These are phyloP conservation scores for Plestiodon gilberti DNA, from an alignment of 2,113 vertebrate species.

Conservation along the genomic window DNA sequence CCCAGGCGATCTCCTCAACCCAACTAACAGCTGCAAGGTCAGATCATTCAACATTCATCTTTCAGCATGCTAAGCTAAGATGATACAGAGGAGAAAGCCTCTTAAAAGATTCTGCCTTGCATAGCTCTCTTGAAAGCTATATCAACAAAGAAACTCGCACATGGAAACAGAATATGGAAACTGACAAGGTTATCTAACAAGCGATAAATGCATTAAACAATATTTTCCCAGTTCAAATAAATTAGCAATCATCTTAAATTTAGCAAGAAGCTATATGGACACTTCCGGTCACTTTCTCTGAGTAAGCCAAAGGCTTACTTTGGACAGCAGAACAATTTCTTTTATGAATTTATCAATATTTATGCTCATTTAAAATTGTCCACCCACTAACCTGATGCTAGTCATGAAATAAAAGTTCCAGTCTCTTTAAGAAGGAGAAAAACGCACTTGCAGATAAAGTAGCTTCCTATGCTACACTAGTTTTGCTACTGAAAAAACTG, in stretches of 20 bases:
- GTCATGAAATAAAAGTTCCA: neutral
- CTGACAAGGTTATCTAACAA: neutral
- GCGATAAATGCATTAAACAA: neutral
- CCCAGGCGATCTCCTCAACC: slow-evolving; percentile 17
- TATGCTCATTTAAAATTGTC: neutral
- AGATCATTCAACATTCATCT: slow-evolving; percentile 25
- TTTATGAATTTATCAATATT: too few species aligned
- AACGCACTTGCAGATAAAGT: neutral
- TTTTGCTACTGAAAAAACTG: too few species aligned
- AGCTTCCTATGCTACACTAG: too few species aligned
- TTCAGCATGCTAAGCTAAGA: slow-evolving; percentile 9
- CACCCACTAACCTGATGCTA: neutral
- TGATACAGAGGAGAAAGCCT: slow-evolving; percentile 21
- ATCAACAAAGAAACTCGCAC: neutral
- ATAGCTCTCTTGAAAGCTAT: neutral
- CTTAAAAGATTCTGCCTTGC: neutral
- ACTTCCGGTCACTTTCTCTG: neutral
- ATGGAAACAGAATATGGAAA: slow-evolving; percentile 2
- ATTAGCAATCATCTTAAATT: neutral
- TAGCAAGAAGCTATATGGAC: neutral
- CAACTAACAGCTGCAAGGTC: slow-evolving; percentile 30
- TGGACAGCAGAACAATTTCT: slow-evolving; percentile 17
- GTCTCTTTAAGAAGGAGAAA: too few species aligned
- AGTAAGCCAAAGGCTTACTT: neutral
- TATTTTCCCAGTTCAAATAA: neutral